Evolutionary conservation across 2,888 invertebrate genomes (phyloP).

Genomic region (Schrankia costaestrigalis): DNA sequence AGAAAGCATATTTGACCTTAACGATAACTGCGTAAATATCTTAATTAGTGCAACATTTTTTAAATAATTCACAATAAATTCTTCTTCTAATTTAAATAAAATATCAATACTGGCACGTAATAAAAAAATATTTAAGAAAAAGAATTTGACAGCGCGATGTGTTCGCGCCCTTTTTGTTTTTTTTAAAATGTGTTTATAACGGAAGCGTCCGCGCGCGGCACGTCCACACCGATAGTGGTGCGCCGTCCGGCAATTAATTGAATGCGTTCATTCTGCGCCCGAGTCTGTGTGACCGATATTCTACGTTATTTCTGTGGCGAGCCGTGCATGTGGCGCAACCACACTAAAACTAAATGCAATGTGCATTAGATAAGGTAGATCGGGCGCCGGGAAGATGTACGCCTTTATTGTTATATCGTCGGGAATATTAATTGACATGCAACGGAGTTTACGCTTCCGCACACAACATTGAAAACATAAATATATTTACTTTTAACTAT

Average conservation of each 20-base stretch:
- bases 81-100: not conserved
- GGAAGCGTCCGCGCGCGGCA: conserved; percentile 72
- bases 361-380: conserved; percentile 70
- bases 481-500: not conserved
- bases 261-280: conserved; percentile 60
- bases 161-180: conserved; percentile 61
- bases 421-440: conserved; percentile 25
- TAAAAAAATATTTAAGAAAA: conserved; percentile 4
- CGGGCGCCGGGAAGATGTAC: conserved; percentile 38
- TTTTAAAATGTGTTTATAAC: conserved; percentile 41
- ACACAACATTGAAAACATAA: not conserved
- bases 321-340: conserved; percentile 67
- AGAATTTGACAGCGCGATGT: conserved; percentile 10
- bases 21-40: conserved; percentile 32
- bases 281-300: conserved; percentile 78
- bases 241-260: conserved; percentile 67
- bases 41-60: conserved; percentile 5
- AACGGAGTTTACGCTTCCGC: conserved; percentile 8
- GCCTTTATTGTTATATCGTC: conserved; percentile 28
- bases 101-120: not conserved
- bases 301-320: conserved; percentile 75
- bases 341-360: conserved; percentile 73
- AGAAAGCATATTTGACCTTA: conserved; percentile 57
- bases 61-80: not conserved
- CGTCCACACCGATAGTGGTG: conserved; percentile 67